Conservation (phyloP, 2,888 invertebrate genomes). For the Melanchra persicariae region DNA sequence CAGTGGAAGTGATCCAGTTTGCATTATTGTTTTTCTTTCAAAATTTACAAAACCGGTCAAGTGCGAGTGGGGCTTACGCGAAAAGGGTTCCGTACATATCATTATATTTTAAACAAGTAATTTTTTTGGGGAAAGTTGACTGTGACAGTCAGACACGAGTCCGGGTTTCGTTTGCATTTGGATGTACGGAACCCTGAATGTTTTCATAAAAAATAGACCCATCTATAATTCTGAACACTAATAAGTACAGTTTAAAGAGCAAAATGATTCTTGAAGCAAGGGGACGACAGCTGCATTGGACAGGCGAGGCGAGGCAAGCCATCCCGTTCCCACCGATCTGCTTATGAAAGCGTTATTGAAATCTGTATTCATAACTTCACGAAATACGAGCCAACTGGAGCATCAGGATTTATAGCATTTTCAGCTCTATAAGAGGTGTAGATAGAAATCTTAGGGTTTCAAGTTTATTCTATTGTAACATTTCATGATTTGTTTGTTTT, state of each 20-base stretch:
- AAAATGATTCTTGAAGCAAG: conserved; percentile 20
- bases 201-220: too few species aligned
- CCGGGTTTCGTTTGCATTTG: too few species aligned
- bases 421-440: not conserved
- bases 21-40: too few species aligned
- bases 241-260: not conserved
- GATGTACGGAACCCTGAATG: too few species aligned
- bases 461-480: not conserved
- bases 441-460: too few species aligned
- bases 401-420: not conserved
- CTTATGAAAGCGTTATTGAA: conserved; percentile 43
- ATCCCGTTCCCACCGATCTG: conserved; percentile 13
- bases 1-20: too few species aligned
- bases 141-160: too few species aligned
- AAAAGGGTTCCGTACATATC: too few species aligned
- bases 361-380: conserved; percentile 6
- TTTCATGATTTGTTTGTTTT: not conserved
- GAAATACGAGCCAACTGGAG: conserved; percentile 3
- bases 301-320: conserved; percentile 32
- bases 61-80: too few species aligned
- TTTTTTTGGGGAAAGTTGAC: too few species aligned
- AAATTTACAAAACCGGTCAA: too few species aligned
- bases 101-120: too few species aligned
- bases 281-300: conserved; percentile 16
- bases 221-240: not conserved